Percentiles rank a stretch among this genome's conserved stretches.
Conservation (phyloP, 2,888 invertebrate genomes). For the Lasioglossum oenotherae region DNA sequence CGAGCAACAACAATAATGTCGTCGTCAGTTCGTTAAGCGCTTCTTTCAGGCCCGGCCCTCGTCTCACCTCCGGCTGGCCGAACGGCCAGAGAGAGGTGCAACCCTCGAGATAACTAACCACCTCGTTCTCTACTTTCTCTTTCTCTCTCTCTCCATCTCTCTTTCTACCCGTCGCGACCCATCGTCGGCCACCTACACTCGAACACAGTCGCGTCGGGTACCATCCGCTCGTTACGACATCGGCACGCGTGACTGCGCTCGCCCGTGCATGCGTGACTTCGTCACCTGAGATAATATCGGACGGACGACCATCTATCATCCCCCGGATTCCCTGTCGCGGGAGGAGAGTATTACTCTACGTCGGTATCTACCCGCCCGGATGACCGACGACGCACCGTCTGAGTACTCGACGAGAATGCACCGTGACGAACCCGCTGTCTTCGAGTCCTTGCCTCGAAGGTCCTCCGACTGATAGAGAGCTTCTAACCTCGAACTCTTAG, state of each 20-base stretch:
- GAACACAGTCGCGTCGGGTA: not conserved
- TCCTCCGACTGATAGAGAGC: not conserved
- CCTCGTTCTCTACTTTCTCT: conserved; percentile 5
- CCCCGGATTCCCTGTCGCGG: conserved; percentile 53
- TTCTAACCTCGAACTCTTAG: not conserved
- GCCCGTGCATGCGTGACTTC: conserved; percentile 71
- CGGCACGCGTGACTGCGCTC: conserved; percentile 56
- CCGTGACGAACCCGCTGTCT: conserved; percentile 57
- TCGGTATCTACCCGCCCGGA: conserved; percentile 17
- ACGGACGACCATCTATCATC: conserved; percentile 68
- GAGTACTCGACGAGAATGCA: conserved; percentile 28
- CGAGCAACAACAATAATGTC: conserved; percentile 79
- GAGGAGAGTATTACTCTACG: conserved; percentile 6
- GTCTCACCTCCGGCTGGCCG: conserved; percentile 47
- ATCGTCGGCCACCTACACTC: conserved; percentile 62
- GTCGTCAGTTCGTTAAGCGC: conserved; percentile 80
- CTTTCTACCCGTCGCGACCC: not conserved
- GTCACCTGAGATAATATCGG: conserved; percentile 77
- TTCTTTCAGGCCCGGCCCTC: conserved; percentile 70
- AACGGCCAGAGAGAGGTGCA: conserved; percentile 48
- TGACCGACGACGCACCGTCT: conserved; percentile 39
- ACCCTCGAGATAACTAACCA: conserved; percentile 69
- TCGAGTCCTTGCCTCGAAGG: conserved; percentile 12
- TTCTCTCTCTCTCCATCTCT: not conserved
- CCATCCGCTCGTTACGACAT: conserved; percentile 63